These are phyloP conservation scores for Caradrina clavipalpis DNA, from an alignment of 2,888 invertebrate species.

Conservation along the genomic window DNA sequence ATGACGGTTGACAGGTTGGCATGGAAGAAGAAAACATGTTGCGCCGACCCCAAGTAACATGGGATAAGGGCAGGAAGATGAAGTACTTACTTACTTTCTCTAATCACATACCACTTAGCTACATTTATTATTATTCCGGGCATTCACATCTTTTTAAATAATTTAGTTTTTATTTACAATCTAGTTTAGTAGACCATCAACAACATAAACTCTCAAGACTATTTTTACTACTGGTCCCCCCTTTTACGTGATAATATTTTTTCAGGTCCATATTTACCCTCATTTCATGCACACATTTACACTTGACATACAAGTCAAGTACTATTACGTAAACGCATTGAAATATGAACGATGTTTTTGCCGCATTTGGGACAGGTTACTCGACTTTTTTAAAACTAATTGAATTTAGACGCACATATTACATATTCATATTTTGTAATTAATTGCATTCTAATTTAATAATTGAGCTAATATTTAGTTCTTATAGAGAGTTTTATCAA, in stretches of 20 bases:
- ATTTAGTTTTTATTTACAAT: background rate
- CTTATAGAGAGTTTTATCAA: too few species aligned
- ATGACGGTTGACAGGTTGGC: too few species aligned
- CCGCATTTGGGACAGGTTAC: conserved; percentile 43
- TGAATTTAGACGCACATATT: conserved; percentile 12
- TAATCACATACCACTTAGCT: too few species aligned
- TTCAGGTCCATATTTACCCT: conserved; percentile 5
- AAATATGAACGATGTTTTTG: conserved; percentile 49
- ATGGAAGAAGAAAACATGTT: too few species aligned
- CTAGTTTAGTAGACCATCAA: background rate
- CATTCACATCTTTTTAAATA: too few species aligned
- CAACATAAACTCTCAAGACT: background rate
- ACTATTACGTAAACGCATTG: conserved; percentile 17
- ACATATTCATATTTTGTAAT: conserved; percentile 2
- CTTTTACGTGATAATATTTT: conserved; percentile 8
- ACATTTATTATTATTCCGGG: too few species aligned
- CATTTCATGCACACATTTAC: conserved; percentile 7
- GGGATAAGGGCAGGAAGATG: too few species aligned
- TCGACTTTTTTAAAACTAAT: conserved; percentile 55
- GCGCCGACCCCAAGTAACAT: too few species aligned
- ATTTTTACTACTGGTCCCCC: background rate
- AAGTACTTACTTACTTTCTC: too few species aligned
- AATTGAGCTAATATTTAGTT: too few species aligned
- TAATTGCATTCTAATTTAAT: background rate
- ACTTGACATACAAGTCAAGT: conserved; percentile 19